Evolutionary conservation across 1,140 invertebrate species (phyloP), one percentile per base, ranked within the genome.

Genomic region (Saccostrea cuccullata): DNA sequence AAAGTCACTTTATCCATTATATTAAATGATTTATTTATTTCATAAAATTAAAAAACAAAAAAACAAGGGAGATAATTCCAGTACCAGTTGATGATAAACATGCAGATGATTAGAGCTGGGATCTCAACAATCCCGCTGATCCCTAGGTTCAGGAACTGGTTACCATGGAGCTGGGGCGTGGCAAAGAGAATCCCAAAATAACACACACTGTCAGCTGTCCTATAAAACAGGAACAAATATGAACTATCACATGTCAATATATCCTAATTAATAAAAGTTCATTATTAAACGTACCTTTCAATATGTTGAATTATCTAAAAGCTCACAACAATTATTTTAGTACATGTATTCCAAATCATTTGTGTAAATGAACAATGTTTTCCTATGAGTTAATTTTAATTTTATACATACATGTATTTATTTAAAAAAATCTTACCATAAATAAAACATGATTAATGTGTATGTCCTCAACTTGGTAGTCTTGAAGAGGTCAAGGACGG

Each of bases 171-270:
- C 0, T 88, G 85, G 5, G 93, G 92, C n/a, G 92, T 93, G 83
- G 89, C 90, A 77, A 94, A 93, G 30, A 92, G 87, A n/a, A 94
- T 92, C 11, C 94, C 94, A 89, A 93, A 94, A 86, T 95, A 95
- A 40, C 92, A 91, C 55, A 95, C 67, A 87, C 93, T 93, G 84
- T 92, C 93, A 9, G 93, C 93, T 86, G 94, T 89, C 91, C 94
- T 95, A 88, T 9, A 95, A 94, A 91, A 89, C 26, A 90, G 89
- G 85, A 40, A 87, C 9, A 11, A n/a, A 6, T 47, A 6, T 47
- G n/a, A n/a, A 47, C 6, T 2, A 47, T 8, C 47, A 47, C 5
- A 47, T 47, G 47, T 47, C 6, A 47, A 47, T 1, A 47, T 47
- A 0, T 47, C 47, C 47, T 47, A 47, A 47, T 9, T n/a, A n/a